Evolutionary conservation across 2,113 vertebrate genomes (phyloP), one percentile per base, ranked within the genome.

Genomic region (Capricornis sumatraensis): DNA sequence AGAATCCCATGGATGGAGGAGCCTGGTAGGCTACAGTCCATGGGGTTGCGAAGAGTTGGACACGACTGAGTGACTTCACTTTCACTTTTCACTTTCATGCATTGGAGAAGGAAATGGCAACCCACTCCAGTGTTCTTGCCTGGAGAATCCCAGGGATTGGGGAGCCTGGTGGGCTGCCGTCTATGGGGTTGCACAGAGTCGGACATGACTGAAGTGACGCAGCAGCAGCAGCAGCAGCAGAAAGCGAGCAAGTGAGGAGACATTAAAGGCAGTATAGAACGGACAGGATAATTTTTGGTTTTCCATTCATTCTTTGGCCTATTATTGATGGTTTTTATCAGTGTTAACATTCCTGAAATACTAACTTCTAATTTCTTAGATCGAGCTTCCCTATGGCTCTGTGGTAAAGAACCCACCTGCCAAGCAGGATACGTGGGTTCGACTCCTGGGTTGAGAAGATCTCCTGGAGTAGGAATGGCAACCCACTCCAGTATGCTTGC

Each of bases 391-490:
- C 36, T 43, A 27, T 43, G 71, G 71, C 40, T 76, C 40, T 76
- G 23, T 40, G 67, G 36, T 25, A 40, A 40, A 74, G 10, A 74
- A 40, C 2, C 21, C 67, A 71, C 21, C 21, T 25, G 67, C 5
- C 21, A 40, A 74, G 67, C 36, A 76, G 40, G 23, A 76, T 43
- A 43, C 12, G 0, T 0, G 12, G 23, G 23, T 43, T 43, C 0
- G 13, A 76, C 23, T 40, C 23, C 71, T 76, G 36, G 40, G 23
- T 43, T 43, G 36, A 76, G 36, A 74, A 43, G 6, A 43, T 43
- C 40, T 43, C 36, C 36, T 43, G 71, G 71, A 76, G 23, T 43
- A 76, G 12, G 23, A 43, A 27, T 76, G 40, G 71, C 71, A 76
- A 8, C 40, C 71, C 36, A 27, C 40, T 43, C 71, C 71, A 76